Conservation (phyloP, 1,140 invertebrate species). For the Euura lappo region DNA sequence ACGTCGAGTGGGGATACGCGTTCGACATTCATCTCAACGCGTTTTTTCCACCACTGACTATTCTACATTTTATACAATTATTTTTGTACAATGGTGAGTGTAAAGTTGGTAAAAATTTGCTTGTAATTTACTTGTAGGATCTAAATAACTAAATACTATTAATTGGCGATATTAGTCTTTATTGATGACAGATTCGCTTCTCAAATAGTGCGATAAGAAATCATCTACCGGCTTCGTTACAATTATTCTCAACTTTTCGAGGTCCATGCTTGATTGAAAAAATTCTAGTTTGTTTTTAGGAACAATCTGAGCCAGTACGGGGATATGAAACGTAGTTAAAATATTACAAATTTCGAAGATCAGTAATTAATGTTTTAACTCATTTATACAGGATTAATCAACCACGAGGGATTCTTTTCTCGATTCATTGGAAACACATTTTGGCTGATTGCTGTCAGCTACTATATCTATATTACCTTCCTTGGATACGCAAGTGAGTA, state of each 20-base stretch:
- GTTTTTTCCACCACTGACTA: constrained; percentile 93
- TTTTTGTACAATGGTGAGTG: constrained; percentile 86
- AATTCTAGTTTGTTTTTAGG: too few relatives aligned
- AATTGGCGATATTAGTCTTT: not conserved
- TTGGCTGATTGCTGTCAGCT: constrained; percentile 90
- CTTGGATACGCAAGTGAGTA: constrained; percentile 94
- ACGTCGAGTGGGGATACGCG: constrained; percentile 98
- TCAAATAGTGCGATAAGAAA: too few relatives aligned
- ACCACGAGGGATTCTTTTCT: constrained; percentile 76
- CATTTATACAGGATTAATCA: constrained; percentile 74
- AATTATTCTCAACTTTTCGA: too few relatives aligned
- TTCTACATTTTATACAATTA: constrained; percentile 92
- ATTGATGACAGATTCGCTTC: too few relatives aligned
- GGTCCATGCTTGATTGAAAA: too few relatives aligned
- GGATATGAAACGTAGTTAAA: not conserved
- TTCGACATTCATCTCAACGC: constrained; percentile 99
- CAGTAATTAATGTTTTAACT: constrained; percentile 17
- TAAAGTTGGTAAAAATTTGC: constrained; percentile 1
- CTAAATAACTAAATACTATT: not conserved
- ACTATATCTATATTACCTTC: constrained; percentile 98
- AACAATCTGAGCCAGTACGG: too few relatives aligned
- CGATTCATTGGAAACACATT: constrained; percentile 91
- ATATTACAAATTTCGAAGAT: not conserved
- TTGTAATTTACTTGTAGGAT: constrained; percentile 18
- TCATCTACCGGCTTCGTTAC: too few relatives aligned